phyloP scores from a whole-genome alignment of 30 jellyfish, hydroid and myxozoan genomes.

The Hydractinia echinata region DNA sequence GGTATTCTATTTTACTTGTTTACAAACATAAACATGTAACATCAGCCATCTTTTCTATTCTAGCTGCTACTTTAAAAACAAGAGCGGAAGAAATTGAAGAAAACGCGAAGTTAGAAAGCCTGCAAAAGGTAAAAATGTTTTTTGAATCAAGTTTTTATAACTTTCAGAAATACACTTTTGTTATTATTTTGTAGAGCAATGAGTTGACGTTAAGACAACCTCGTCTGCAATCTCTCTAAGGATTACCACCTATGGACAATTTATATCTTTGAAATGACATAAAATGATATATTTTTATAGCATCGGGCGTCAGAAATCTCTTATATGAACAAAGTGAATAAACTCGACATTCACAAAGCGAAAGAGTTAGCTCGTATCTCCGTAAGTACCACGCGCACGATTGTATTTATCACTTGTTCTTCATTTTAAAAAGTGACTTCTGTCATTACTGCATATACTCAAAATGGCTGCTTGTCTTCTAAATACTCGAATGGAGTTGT shows the following conservation, averaged over 20 bases:
- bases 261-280: too few relatives aligned
- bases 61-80: constrained; percentile 70
- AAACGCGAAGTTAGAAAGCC: constrained; percentile 49
- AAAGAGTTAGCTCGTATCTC: constrained; percentile 61
- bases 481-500: too few relatives aligned
- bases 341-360: constrained; percentile 67
- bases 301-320: constrained; percentile 65
- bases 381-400: constrained; percentile 30
- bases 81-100: constrained; percentile 81
- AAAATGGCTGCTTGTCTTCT: too few relatives aligned
- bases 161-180: too few relatives aligned
- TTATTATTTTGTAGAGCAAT: too few relatives aligned
- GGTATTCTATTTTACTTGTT: background rate
- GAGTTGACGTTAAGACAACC: too few relatives aligned
- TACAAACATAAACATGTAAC: background rate
- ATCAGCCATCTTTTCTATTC: background rate
- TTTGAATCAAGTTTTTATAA: too few relatives aligned
- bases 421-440: too few relatives aligned
- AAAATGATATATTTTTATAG: constrained; percentile 30
- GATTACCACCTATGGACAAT: too few relatives aligned
- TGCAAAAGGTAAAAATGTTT: constrained; percentile 39
- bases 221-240: too few relatives aligned
- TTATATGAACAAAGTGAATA: constrained; percentile 55
- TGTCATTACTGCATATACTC: too few relatives aligned
- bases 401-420: too few relatives aligned